Evolutionary conservation across 2,888 invertebrate species (phyloP).

Genomic region (Coleophora flavipennella): DNA sequence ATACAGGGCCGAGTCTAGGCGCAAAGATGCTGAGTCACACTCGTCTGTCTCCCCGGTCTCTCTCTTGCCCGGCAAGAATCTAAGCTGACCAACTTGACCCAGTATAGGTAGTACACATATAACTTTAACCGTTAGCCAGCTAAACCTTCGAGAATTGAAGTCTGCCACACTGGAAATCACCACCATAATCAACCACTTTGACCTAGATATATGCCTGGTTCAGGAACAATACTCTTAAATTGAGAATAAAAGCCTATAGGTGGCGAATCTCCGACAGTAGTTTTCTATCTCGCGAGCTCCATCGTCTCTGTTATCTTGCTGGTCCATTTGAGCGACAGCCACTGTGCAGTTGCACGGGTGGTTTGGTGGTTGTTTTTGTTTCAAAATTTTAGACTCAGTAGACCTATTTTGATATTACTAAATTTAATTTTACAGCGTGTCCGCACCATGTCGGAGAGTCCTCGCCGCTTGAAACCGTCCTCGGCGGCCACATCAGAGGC

Average conservation of each 20-base stretch:
- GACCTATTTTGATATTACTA: too few species aligned
- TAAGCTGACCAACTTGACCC: neutral
- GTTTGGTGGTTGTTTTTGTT: too few species aligned
- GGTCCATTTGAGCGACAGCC: constrained; percentile 9
- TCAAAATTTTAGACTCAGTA: too few species aligned
- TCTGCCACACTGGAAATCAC: constrained; percentile 17
- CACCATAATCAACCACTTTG: constrained; percentile 5
- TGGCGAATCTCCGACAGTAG: constrained; percentile 13
- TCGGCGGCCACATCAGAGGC: constrained; percentile 34
- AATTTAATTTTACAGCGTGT: constrained; percentile 43
- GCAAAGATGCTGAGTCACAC: constrained; percentile 7
- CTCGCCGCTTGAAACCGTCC: constrained; percentile 48
- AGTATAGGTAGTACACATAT: neutral
- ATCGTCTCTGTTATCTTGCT: constrained; percentile 9
- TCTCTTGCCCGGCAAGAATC: neutral
- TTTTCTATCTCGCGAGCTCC: constrained; percentile 4
- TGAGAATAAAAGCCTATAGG: constrained; percentile 69
- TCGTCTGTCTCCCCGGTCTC: constrained; percentile 9
- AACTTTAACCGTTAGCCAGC: constrained; percentile 13
- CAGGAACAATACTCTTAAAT: constrained; percentile 24
- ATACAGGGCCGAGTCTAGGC: constrained; percentile 8
- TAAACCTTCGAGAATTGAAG: constrained; percentile 15
- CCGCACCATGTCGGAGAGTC: constrained; percentile 55
- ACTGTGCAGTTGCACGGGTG: constrained; percentile 14
- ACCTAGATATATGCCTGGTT: constrained; percentile 16